Evolutionary conservation across 2,113 vertebrate genomes (phyloP).

Genomic region (Dasyurus viverrinus): DNA sequence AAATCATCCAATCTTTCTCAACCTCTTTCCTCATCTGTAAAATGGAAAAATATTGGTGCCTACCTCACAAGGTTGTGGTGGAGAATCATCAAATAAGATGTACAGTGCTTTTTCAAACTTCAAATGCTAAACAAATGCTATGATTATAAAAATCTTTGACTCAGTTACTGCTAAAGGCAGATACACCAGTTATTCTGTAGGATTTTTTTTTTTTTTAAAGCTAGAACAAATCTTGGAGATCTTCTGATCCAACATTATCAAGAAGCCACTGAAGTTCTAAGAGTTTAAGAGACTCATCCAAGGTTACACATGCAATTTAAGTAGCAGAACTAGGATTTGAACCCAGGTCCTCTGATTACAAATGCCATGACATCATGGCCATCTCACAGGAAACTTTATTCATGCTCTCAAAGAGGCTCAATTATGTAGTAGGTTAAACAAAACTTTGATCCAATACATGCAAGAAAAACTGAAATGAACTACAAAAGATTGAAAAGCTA

Average conservation of each 20-base stretch:
- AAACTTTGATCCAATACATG: neutral
- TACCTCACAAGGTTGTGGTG: neutral
- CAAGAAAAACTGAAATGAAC: neutral
- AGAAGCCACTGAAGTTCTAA: neutral
- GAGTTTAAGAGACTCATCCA: neutral
- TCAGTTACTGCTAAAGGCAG: neutral
- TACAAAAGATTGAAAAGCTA: neutral
- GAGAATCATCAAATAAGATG: neutral
- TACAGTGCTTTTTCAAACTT: neutral
- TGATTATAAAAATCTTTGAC: neutral
- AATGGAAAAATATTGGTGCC: neutral
- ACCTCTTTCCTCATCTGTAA: neutral
- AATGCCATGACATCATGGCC: neutral
- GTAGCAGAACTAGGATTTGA: neutral
- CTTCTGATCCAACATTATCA: neutral
- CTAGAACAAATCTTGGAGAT: neutral
- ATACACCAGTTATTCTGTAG: neutral
- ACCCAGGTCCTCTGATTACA: neutral
- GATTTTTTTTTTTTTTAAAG: neutral
- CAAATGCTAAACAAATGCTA: neutral
- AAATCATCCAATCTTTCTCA: neutral
- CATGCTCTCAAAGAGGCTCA: neutral
- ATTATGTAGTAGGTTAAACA: neutral
- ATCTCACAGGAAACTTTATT: neutral
- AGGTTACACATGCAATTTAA: neutral